Evolutionary conservation across 2,888 invertebrate species (phyloP).

Genomic region (Tenthredo amoena): DNA sequence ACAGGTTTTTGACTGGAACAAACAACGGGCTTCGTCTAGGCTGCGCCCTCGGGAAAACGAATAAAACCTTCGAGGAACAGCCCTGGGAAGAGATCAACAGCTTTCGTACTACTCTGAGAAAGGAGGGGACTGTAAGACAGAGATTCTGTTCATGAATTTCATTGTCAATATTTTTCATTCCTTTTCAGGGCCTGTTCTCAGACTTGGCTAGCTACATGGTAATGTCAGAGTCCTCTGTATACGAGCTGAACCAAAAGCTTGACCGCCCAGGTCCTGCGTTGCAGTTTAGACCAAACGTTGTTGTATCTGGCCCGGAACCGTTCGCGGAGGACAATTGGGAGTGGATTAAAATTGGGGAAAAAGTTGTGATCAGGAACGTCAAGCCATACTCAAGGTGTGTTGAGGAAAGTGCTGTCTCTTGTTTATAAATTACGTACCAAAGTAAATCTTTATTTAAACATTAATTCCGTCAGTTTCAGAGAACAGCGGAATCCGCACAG

Average conservation of each 20-base stretch:
- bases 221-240: slow-evolving; percentile 79
- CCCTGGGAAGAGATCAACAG: slow-evolving; percentile 66
- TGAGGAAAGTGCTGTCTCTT: neutral
- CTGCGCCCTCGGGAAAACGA: slow-evolving; percentile 58
- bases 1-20: slow-evolving; percentile 68
- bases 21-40: slow-evolving; percentile 68
- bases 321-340: slow-evolving; percentile 81
- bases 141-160: neutral
- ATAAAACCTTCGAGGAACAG: slow-evolving; percentile 9
- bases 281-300: slow-evolving; percentile 82
- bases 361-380: slow-evolving; percentile 78
- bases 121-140: slow-evolving; percentile 69
- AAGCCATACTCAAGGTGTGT: slow-evolving; percentile 76
- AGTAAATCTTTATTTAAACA: neutral
- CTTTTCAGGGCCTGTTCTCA: slow-evolving; percentile 78
- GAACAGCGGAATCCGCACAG: slow-evolving; percentile 62
- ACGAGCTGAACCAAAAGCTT: slow-evolving; percentile 79
- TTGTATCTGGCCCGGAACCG: slow-evolving; percentile 78
- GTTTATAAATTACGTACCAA: slow-evolving; percentile 75
- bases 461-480: slow-evolving; percentile 63
- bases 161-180: slow-evolving; percentile 16
- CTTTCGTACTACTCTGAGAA: slow-evolving; percentile 66
- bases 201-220: slow-evolving; percentile 81
- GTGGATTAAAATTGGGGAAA: slow-evolving; percentile 80
- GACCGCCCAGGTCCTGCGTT: slow-evolving; percentile 75